A percentile compares a stretch with the other conserved stretches of the same genome.
phyloP scores from a whole-genome alignment of 2,797 vertebrate genomes.

The Neosilurus mollespiculum region DNA sequence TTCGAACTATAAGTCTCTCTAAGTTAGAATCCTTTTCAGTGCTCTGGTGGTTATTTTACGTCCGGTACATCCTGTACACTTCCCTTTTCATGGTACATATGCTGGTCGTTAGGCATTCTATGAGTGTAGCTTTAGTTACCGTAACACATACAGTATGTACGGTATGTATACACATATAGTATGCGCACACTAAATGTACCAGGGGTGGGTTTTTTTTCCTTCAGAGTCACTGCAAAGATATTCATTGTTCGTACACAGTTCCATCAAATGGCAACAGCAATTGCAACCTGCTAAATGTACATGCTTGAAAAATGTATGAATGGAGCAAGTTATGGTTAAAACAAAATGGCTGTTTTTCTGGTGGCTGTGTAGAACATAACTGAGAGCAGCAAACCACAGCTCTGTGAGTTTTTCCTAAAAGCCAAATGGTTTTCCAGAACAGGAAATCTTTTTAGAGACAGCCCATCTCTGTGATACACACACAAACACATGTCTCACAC shows the following conservation, averaged over 20 bases:
- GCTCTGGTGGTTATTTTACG: conserved; percentile 46
- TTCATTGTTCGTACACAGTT: conserved; percentile 38
- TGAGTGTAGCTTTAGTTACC: neutral
- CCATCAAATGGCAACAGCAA: conserved; percentile 47
- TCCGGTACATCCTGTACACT: conserved; percentile 7
- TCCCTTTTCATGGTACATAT: neutral
- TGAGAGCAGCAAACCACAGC: conserved; percentile 57
- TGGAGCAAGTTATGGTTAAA: conserved; percentile 50
- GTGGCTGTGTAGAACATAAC: conserved; percentile 51
- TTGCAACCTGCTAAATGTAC: conserved; percentile 53
- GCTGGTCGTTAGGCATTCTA: neutral
- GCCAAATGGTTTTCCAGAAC: conserved; percentile 63
- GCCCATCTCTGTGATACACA: conserved; percentile 50
- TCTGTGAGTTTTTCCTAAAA: conserved; percentile 65
- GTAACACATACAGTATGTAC: neutral
- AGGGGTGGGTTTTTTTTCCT: neutral
- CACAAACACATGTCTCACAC: conserved; percentile 43
- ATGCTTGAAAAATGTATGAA: conserved; percentile 59
- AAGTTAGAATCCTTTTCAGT: conserved; percentile 40
- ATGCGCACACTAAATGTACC: neutral
- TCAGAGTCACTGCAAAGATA: conserved; percentile 45
- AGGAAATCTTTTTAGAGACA: conserved; percentile 59
- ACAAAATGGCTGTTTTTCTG: conserved; percentile 59
- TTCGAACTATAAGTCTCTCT: conserved; percentile 12
- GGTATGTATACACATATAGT: too few species aligned